phyloP scores from a whole-genome alignment of 2,888 invertebrate species.

The Calliopum simillimum region DNA sequence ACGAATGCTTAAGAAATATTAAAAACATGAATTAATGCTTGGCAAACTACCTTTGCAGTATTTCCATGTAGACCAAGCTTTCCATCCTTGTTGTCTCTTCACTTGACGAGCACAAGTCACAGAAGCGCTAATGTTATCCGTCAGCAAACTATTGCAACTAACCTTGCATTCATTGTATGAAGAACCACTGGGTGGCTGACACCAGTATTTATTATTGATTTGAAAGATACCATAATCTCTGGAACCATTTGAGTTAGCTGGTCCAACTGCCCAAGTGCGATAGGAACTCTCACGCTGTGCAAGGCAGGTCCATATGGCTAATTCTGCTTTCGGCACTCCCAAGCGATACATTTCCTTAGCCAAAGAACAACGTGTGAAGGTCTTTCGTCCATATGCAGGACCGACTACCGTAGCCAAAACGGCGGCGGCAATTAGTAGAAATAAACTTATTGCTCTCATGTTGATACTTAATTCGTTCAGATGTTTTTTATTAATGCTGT shows the following conservation, averaged over 20 bases:
- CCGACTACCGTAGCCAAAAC: not conserved
- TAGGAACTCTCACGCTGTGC: slow-evolving; percentile 53
- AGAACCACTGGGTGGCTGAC: slow-evolving; percentile 41
- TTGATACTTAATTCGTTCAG: too few species aligned
- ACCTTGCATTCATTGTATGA: slow-evolving; percentile 50
- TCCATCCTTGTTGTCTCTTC: slow-evolving; percentile 50
- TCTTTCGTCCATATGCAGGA: slow-evolving; percentile 37
- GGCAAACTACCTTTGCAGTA: slow-evolving; percentile 6
- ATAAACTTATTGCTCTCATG: too few species aligned
- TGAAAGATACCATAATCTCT: slow-evolving; percentile 58
- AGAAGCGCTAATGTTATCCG: slow-evolving; percentile 48
- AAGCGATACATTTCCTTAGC: slow-evolving; percentile 54
- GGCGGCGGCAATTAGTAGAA: too few species aligned
- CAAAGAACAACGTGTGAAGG: slow-evolving; percentile 54
- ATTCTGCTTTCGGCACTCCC: slow-evolving; percentile 52
- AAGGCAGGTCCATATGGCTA: slow-evolving; percentile 55
- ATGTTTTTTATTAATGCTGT: too few species aligned
- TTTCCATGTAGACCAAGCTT: slow-evolving; percentile 39
- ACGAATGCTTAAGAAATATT: not conserved
- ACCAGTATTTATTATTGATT: slow-evolving; percentile 57
- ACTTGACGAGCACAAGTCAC: slow-evolving; percentile 48
- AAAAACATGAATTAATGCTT: slow-evolving; percentile 15
- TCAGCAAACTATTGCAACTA: slow-evolving; percentile 47
- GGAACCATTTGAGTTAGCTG: slow-evolving; percentile 65
- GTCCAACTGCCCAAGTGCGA: slow-evolving; percentile 64